Evolutionary conservation across 2,888 invertebrate species (phyloP).

Genomic region (Axea sp.): DNA sequence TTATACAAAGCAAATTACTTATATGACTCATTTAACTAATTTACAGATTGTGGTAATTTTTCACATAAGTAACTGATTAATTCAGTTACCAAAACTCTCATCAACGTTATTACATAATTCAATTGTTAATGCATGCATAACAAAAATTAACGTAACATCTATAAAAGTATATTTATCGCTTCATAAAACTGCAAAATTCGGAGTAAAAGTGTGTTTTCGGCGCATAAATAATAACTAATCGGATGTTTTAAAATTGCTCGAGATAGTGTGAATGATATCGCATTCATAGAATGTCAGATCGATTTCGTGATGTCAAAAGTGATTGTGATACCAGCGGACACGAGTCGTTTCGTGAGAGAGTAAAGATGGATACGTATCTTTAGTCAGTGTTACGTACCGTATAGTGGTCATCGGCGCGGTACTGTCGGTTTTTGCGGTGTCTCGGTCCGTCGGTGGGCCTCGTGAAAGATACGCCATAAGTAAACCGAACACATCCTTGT

Average conservation of each 20-base stretch:
- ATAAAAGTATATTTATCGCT: too few species aligned
- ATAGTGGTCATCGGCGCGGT: slow-evolving; percentile 37
- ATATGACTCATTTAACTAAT: too few species aligned
- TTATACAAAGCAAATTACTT: too few species aligned
- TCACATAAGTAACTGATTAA: too few species aligned
- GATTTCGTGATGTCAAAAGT: slow-evolving; percentile 47
- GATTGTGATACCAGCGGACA: slow-evolving; percentile 37
- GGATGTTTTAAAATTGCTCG: slow-evolving; percentile 40
- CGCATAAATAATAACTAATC: slow-evolving; percentile 21
- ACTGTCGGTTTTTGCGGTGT: slow-evolving; percentile 53
- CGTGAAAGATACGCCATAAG: slow-evolving; percentile 37
- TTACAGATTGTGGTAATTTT: too few species aligned
- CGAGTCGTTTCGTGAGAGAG: slow-evolving; percentile 49
- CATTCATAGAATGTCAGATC: slow-evolving; percentile 48
- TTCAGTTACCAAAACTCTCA: too few species aligned
- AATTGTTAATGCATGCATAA: too few species aligned
- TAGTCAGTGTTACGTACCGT: slow-evolving; percentile 46
- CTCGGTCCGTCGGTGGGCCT: slow-evolving; percentile 13
- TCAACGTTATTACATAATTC: too few species aligned
- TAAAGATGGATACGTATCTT: slow-evolving; percentile 40
- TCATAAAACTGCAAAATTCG: too few species aligned
- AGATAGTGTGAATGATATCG: slow-evolving; percentile 52
- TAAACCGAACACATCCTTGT: slow-evolving; percentile 38
- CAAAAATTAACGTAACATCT: too few species aligned
- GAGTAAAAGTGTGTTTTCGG: too few species aligned